phyloP scores from a whole-genome alignment of 2,797 vertebrate species.

The Sylvilagus floridanus region DNA sequence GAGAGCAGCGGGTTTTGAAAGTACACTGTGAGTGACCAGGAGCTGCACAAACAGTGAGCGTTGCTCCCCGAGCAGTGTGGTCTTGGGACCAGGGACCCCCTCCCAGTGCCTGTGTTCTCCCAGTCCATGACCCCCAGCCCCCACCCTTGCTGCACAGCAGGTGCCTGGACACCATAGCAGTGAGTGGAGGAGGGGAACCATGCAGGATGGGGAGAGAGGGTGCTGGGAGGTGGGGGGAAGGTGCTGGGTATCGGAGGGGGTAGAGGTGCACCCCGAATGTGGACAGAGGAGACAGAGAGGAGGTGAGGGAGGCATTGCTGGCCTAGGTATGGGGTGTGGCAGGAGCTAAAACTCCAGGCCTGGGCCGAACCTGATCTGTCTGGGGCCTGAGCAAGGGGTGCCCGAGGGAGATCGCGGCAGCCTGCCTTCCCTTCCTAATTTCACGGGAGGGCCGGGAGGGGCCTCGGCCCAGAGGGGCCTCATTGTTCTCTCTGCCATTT shows the following conservation, averaged over 20 bases:
- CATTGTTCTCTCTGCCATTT: slow-evolving; percentile 76
- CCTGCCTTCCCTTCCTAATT: slow-evolving; percentile 61
- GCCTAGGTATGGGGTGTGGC: neutral
- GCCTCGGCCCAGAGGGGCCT: slow-evolving; percentile 71
- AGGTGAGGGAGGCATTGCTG: neutral
- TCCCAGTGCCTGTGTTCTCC: neutral
- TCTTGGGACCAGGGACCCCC: neutral
- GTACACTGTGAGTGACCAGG: neutral
- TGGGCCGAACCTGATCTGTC: neutral
- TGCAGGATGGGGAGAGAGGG: neutral
- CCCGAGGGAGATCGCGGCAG: neutral
- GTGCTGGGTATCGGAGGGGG: neutral
- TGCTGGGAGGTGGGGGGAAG: no score
- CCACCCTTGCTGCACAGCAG: no score
- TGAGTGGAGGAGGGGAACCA: fast-evolving
- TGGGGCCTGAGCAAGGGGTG: neutral
- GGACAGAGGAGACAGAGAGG: neutral
- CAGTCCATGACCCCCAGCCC: neutral
- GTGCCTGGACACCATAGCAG: neutral
- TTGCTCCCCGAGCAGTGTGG: no score
- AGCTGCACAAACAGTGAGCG: neutral
- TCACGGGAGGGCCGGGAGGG: slow-evolving; percentile 7
- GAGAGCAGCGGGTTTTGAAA: neutral
- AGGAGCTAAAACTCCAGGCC: neutral
- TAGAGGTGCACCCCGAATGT: neutral